Evolutionary conservation across 2,797 vertebrate species (phyloP).

Genomic region (Macropus fuliginosus): DNA sequence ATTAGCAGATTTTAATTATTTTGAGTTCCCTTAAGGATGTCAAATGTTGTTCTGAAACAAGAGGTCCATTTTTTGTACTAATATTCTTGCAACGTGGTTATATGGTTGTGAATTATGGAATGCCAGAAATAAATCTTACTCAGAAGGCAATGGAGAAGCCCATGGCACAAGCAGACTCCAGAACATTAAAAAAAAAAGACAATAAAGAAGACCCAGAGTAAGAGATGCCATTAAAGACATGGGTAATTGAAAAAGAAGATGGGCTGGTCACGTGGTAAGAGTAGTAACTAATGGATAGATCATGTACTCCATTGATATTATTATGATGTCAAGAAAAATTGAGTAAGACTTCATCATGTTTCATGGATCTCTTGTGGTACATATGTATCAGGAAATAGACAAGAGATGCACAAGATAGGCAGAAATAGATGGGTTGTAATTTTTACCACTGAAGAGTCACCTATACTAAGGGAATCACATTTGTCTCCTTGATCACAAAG

Average conservation of each 20-base stretch:
- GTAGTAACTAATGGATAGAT: background rate
- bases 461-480: background rate
- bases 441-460: background rate
- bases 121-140: background rate
- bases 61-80: background rate
- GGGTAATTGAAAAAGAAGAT: background rate
- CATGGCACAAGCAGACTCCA: background rate
- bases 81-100: background rate
- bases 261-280: background rate
- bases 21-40: background rate
- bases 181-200: background rate
- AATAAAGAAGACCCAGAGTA: background rate
- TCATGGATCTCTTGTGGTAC: background rate
- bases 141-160: background rate
- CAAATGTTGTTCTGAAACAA: background rate
- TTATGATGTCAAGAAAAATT: background rate
- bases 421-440: background rate
- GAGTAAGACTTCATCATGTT: background rate
- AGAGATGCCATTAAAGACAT: background rate
- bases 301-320: background rate
- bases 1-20: conserved; percentile 63
- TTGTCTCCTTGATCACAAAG: background rate
- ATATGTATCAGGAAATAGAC: background rate
- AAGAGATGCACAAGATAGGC: background rate
- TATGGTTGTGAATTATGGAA: background rate